These are phyloP conservation scores for Anisognathus igniventris DNA, from an alignment of 2,797 vertebrate genomes.

Conservation along the genomic window DNA sequence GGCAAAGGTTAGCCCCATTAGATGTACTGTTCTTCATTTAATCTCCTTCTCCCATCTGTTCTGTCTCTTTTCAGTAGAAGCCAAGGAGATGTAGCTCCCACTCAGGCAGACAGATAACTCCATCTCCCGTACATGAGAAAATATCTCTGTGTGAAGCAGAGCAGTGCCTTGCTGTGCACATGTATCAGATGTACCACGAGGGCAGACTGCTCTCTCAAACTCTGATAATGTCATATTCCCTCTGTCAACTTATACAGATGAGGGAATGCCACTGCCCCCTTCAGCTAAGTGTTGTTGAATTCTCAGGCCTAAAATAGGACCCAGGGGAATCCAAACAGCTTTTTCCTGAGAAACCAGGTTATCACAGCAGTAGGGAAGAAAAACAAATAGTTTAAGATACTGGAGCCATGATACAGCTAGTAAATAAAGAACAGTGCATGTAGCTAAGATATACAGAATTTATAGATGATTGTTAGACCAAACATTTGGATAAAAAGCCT, in stretches of 20 bases:
- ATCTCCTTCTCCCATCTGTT: slow-evolving; percentile 44
- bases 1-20: slow-evolving; percentile 34
- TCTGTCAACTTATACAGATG: background rate
- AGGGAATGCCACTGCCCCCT: background rate
- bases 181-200: background rate
- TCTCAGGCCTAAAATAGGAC: background rate
- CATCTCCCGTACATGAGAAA: background rate
- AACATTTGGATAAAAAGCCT: background rate
- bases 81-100: slow-evolving; percentile 1
- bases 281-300: background rate
- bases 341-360: background rate
- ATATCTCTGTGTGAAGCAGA: background rate
- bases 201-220: background rate
- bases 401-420: background rate
- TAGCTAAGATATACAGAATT: background rate
- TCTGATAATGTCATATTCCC: background rate
- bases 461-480: background rate
- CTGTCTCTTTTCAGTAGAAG: slow-evolving; percentile 10
- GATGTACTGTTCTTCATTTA: slow-evolving; percentile 7
- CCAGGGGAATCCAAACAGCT: background rate
- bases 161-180: background rate
- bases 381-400: background rate
- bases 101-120: background rate
- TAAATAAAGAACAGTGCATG: background rate
- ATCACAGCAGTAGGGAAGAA: background rate